phyloP scores from a whole-genome alignment of 2,888 invertebrate genomes.

The Sesia bembeciformis region DNA sequence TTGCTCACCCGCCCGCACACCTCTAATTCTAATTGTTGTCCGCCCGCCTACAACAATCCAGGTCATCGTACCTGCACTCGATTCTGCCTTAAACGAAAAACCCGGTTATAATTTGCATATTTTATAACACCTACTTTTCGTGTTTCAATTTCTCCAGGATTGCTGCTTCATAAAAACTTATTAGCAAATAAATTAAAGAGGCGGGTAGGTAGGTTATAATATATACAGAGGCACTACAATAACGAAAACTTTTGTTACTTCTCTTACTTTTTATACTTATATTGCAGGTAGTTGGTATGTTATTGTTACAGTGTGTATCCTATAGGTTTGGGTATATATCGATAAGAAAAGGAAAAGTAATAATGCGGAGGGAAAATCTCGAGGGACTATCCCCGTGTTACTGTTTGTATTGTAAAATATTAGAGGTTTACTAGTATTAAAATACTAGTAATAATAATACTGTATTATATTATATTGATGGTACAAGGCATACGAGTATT shows the following conservation, averaged over 20 bases:
- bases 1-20: conserved; percentile 28
- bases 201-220: not conserved
- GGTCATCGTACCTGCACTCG: conserved; percentile 63
- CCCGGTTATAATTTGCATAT: conserved; percentile 47
- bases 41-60: conserved; percentile 59
- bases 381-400: conserved; percentile 21
- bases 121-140: conserved; percentile 27
- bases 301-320: no score
- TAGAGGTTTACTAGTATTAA: no score
- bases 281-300: no score
- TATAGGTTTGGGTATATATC: not conserved
- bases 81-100: conserved; percentile 40
- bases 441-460: no score
- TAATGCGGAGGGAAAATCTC: conserved; percentile 29
- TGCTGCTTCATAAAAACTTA: conserved; percentile 52
- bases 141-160: conserved; percentile 39
- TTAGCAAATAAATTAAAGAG: conserved; percentile 11
- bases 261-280: no score
- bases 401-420: conserved; percentile 20
- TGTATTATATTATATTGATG: no score
- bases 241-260: no score
- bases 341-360: conserved; percentile 24
- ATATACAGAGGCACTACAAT: no score
- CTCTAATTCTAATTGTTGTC: conserved; percentile 62
- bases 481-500: no score